Conservation (phyloP, 2,888 invertebrate species). For the Thymelicus sylvestris region DNA sequence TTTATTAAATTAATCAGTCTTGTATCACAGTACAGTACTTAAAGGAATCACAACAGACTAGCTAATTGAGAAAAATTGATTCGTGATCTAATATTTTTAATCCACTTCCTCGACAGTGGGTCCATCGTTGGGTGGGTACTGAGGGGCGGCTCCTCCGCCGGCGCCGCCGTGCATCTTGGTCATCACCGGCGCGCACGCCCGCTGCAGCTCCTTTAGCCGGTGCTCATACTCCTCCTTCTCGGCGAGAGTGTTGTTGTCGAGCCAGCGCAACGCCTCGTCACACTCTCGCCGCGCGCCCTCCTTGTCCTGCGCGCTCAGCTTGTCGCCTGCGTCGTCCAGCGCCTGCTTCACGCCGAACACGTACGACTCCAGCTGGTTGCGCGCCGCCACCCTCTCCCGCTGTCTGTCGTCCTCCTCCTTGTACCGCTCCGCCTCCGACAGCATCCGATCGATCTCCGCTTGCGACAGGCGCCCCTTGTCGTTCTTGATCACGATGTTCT, state of each 20-base stretch:
- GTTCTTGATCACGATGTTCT: slow-evolving; percentile 89
- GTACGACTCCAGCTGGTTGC: slow-evolving; percentile 90
- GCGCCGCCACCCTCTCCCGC: slow-evolving; percentile 86
- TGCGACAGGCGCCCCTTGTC: slow-evolving; percentile 82
- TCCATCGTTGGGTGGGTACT: background rate
- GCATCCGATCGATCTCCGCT: no score
- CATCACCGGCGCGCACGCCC: background rate
- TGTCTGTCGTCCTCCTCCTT: slow-evolving; percentile 87
- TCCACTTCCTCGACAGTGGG: background rate
- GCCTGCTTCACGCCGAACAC: slow-evolving; percentile 89
- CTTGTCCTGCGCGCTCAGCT: slow-evolving; percentile 64
- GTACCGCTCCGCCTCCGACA: no score
- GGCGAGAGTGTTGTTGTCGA: background rate
- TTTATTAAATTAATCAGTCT: background rate
- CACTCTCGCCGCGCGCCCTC: background rate
- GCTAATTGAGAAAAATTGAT: background rate
- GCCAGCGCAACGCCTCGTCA: background rate
- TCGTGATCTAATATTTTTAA: background rate
- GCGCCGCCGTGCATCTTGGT: background rate
- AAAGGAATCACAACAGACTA: background rate
- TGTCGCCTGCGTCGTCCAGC: slow-evolving; percentile 84
- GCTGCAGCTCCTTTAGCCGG: background rate
- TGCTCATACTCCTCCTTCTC: background rate
- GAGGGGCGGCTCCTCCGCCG: background rate
- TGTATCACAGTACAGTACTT: background rate